phyloP scores from a whole-genome alignment of 92 coral and sea anemone species.

The Phymanthus crucifer region DNA sequence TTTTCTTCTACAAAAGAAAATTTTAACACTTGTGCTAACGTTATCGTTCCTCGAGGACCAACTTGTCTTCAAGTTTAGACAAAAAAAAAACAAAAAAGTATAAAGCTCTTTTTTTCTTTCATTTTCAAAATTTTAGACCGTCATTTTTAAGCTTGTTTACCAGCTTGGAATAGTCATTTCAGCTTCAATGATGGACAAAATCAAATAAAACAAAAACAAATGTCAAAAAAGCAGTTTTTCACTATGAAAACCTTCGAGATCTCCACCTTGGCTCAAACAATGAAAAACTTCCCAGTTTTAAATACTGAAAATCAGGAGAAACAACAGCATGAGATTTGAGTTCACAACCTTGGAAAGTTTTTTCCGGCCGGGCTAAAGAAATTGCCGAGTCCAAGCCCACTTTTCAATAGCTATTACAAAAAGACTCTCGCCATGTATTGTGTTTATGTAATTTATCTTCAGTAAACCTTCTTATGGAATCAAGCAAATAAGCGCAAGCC shows the following conservation, averaged over 20 bases:
- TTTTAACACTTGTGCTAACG: no score
- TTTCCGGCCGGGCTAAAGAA: neutral
- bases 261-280: neutral
- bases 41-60: no score
- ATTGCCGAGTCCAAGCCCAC: neutral
- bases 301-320: neutral
- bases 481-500: slow-evolving; percentile 23
- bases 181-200: neutral
- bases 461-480: slow-evolving; percentile 32
- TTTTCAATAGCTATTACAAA: neutral
- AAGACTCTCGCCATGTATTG: neutral
- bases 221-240: neutral
- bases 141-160: no score
- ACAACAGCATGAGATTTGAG: neutral
- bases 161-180: no score
- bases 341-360: neutral
- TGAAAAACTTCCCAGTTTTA: neutral
- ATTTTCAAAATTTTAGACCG: no score
- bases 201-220: neutral
- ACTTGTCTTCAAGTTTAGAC: no score
- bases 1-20: neutral
- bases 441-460: slow-evolving; percentile 29
- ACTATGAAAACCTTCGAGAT: neutral
- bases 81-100: no score
- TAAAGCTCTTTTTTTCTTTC: no score